These are phyloP conservation scores for Glandiceps talaboti DNA, from an alignment of 53 echinoderm and acorn worm species.

Conservation along the genomic window DNA sequence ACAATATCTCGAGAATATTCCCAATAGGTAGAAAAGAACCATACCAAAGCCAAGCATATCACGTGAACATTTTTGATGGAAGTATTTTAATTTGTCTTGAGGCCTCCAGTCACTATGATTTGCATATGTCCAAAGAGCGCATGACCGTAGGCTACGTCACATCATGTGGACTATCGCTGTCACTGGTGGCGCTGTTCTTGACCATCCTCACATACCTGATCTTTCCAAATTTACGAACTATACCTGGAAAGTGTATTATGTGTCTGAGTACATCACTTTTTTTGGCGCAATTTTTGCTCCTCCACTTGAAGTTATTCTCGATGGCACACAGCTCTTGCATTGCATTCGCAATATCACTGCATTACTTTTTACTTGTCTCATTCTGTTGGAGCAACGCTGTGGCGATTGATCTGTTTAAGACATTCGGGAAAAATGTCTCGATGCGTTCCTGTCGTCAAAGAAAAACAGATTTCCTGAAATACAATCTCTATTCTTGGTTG, in stretches of 20 bases:
- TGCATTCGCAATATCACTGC: neutral
- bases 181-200: neutral
- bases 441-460: neutral
- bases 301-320: neutral
- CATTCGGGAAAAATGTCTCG: neutral
- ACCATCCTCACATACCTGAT: neutral
- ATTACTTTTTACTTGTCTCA: neutral
- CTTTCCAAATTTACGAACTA: neutral
- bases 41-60: neutral
- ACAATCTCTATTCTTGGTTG: neutral
- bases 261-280: neutral
- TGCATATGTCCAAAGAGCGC: too few species aligned
- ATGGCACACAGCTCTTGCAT: neutral
- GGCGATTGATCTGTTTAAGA: neutral
- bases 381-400: neutral
- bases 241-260: neutral
- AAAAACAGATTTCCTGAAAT: neutral
- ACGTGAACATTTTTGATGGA: neutral
- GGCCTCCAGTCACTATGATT: too few species aligned
- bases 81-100: neutral
- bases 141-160: neutral
- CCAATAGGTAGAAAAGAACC: neutral
- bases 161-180: neutral
- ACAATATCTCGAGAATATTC: neutral
- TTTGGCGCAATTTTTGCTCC: neutral